Base-by-base conservation (phyloP, 2,113 vertebrate species). In the Cairina moschata region DNA sequence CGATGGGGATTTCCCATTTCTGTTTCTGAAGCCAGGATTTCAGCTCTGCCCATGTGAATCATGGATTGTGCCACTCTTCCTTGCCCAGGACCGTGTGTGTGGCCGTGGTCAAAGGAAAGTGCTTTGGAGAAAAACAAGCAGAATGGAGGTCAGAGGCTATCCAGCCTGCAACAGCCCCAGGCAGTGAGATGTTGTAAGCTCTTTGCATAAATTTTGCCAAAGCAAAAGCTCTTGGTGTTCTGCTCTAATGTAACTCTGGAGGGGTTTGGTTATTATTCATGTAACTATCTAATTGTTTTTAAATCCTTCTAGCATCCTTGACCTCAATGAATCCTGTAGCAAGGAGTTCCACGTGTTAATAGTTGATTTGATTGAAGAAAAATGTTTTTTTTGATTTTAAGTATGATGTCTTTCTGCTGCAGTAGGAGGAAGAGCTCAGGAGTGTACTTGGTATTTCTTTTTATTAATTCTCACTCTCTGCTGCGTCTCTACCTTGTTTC, bases 21-120 rank as follows among this genome's bases (percentile, higher is more conserved):
- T 66, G 44, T 3, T 55, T n/a, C 1, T 59, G 52, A 72, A 25
- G 34, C 21, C 34, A 25, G 32, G 50, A 74, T 74, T 88, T 58
- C 59, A 77, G 34, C 71, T 52, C 8, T 12, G 79, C 67, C 76
- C 31, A 55, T 20, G 4, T 32, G 38, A 28, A n/a, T 34, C 7
- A 14, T n/a, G 31, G 59, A 13, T 29, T 13, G 32, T 15, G 36
- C 38, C 7, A 9, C 1, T 36, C 15, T 72, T 60, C 32, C 60
- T 72, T 16, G 9, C 46, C n/a, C 26, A 20, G 55, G 52, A 11
- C 40, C 0, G 1, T 1, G 1, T 18, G 6, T 11, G 20, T 48
- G 28, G 15, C 17, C 42, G 2, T 11, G 36, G 32, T 15, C 71
- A 68, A 65, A 84, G 31, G 36, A 42, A 58, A 25, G 25, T 32